phyloP scores from a whole-genome alignment of 2,888 invertebrate genomes.

The Saturnia japonica region DNA sequence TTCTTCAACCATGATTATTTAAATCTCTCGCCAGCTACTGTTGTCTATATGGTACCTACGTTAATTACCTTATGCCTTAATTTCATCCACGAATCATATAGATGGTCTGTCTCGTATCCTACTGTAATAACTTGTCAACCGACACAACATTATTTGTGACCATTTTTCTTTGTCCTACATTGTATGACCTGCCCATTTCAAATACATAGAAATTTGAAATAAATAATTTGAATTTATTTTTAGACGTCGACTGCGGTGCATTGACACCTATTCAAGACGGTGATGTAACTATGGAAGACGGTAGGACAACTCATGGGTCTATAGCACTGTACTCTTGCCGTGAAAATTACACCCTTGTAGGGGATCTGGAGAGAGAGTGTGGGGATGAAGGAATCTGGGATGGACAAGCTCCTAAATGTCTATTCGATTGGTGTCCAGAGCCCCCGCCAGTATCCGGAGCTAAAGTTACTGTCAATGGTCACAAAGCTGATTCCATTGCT shows the following conservation, averaged over 20 bases:
- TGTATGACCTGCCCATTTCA: too few species aligned
- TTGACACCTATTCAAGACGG: constrained; percentile 88
- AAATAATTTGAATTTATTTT: constrained; percentile 27
- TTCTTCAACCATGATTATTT: too few species aligned
- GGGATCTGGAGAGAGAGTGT: constrained; percentile 87
- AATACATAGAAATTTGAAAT: not conserved
- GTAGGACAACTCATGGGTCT: constrained; percentile 90
- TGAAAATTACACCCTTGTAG: constrained; percentile 92
- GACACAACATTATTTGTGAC: too few species aligned
- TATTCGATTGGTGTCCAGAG: constrained; percentile 94
- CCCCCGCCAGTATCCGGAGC: constrained; percentile 91
- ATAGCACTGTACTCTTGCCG: constrained; percentile 89
- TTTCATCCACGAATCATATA: too few species aligned
- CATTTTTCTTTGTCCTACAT: too few species aligned
- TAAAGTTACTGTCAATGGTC: constrained; percentile 85
- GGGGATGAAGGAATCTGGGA: constrained; percentile 89
- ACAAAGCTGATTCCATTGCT: constrained; percentile 90
- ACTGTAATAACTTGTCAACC: too few species aligned
- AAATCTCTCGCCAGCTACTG: too few species aligned
- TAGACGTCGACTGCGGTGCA: constrained; percentile 91
- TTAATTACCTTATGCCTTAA: too few species aligned
- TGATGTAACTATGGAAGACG: constrained; percentile 84
- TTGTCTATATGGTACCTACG: too few species aligned
- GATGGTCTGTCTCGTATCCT: too few species aligned
- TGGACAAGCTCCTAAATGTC: constrained; percentile 89